phyloP scores from a whole-genome alignment of 2,888 invertebrate genomes.

The Napeogenes inachia region DNA sequence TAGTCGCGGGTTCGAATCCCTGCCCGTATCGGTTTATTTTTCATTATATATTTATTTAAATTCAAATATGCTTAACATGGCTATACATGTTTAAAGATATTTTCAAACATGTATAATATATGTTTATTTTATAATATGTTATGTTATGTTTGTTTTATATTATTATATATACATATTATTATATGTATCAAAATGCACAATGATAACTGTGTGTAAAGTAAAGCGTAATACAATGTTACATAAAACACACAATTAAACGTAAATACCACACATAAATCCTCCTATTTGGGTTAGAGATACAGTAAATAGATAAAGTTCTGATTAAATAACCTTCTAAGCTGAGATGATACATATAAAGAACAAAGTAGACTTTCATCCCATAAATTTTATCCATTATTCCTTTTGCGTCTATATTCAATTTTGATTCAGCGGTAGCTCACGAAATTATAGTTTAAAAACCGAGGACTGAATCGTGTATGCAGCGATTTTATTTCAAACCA shows the following conservation, averaged over 20 bases:
- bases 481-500: conserved; percentile 21
- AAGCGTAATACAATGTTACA: neutral
- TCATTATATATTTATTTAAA: too few species aligned
- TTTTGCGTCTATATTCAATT: conserved; percentile 30
- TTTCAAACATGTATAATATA: too few species aligned
- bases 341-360: conserved; percentile 10
- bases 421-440: conserved; percentile 14
- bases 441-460: conserved; percentile 14
- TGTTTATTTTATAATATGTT: neutral
- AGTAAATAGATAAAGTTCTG: conserved; percentile 14
- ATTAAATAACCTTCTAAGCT: conserved; percentile 12
- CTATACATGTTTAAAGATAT: too few species aligned
- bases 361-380: conserved; percentile 18
- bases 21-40: too few species aligned
- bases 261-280: neutral
- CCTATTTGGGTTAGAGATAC: neutral
- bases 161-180: conserved; percentile 5
- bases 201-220: neutral
- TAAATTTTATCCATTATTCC: conserved; percentile 44
- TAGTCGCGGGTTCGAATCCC: too few species aligned
- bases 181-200: too few species aligned
- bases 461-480: conserved; percentile 18
- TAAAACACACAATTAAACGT: neutral
- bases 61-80: too few species aligned
- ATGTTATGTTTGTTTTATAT: conserved; percentile 2